phyloP scores from a whole-genome alignment of 2,888 invertebrate genomes.

The Meandrusa payeni region DNA sequence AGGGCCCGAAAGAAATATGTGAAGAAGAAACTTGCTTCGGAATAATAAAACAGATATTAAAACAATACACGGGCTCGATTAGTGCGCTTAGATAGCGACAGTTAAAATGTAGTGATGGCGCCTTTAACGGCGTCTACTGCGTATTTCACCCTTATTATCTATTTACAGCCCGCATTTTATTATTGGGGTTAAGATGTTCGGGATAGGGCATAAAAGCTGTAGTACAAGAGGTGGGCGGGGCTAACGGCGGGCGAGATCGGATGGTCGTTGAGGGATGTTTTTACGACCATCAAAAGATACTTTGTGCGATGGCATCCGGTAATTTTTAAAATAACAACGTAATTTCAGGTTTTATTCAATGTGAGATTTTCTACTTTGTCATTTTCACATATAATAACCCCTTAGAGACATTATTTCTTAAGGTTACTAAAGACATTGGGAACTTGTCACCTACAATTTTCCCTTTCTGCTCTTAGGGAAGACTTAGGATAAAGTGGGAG shows the following conservation, averaged over 20 bases:
- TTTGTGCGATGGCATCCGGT: slow-evolving; percentile 74
- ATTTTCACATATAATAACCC: background rate
- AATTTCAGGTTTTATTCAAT: slow-evolving; percentile 41
- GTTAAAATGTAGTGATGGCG: slow-evolving; percentile 62
- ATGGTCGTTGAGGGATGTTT: slow-evolving; percentile 76
- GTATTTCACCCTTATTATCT: slow-evolving; percentile 75
- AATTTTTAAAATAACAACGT: slow-evolving; percentile 59
- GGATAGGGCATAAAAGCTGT: slow-evolving; percentile 59
- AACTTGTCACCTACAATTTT: no score
- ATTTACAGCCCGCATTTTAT: slow-evolving; percentile 80
- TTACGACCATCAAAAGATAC: slow-evolving; percentile 80
- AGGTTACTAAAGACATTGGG: no score
- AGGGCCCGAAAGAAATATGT: slow-evolving; percentile 19
- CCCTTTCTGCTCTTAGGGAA: no score
- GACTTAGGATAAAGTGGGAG: no score
- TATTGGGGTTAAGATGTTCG: slow-evolving; percentile 76
- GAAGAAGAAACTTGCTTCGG: slow-evolving; percentile 24
- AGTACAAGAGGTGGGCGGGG: slow-evolving; percentile 56
- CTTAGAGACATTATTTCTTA: no score
- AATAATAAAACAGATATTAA: slow-evolving; percentile 58
- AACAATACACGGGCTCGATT: slow-evolving; percentile 60
- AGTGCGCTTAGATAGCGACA: slow-evolving; percentile 55
- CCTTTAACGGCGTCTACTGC: slow-evolving; percentile 70
- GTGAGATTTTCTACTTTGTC: slow-evolving; percentile 20
- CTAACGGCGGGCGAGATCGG: slow-evolving; percentile 59